Evolutionary conservation across 2,888 invertebrate species (phyloP), one percentile per base, ranked within the genome.

Genomic region (Nemurella pictetii): DNA sequence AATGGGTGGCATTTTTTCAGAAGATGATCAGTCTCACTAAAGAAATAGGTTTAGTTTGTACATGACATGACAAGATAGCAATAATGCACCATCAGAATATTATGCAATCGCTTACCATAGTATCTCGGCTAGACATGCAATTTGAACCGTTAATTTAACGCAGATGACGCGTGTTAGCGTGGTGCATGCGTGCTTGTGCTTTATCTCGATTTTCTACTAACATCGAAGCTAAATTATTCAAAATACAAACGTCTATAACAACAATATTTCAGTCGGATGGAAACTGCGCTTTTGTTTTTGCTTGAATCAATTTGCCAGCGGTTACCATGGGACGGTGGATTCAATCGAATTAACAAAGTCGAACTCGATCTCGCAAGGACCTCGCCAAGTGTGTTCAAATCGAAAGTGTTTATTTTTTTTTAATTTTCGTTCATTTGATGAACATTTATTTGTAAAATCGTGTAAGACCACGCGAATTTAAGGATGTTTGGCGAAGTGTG

Each of bases 1-100:
- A 25, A 28, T 82, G 55, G 82, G 82, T 55, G 78, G 30, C 78
- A 78, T 78, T 27, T n/a, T n/a, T n/a, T 5, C 74, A 74, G 4
- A 1, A 0, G 25, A 25, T 27, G 75, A n/a, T 9, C 75, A 4
- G 2, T 75, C 20, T 55, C 55, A 55, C 55, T 55, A 12, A 20
- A 12, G 15, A 75, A 26, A 28, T 75, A 28, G 4, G 0, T 75
- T 20, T 5, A 12, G 7, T 25, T 27, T 28, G 28, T 27, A 75
- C 55, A 7, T 2, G 27, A 75, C 28, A 28, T 73, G 73, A 20
- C 15, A 74, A 35, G 35, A 35, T 35, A 12, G 4, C 12, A 35
- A 35, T 35, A 35, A 35, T 35, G 4, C 12, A 35, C n/a, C n/a
- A n/a, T n/a, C n/a, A n/a, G n/a, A n/a, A n/a, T n/a, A n/a, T n/a